A percentile compares a stretch with the other conserved stretches of the same genome.
Conservation (phyloP, 2,888 invertebrate genomes). For the Eutolmus rufibarbis region DNA sequence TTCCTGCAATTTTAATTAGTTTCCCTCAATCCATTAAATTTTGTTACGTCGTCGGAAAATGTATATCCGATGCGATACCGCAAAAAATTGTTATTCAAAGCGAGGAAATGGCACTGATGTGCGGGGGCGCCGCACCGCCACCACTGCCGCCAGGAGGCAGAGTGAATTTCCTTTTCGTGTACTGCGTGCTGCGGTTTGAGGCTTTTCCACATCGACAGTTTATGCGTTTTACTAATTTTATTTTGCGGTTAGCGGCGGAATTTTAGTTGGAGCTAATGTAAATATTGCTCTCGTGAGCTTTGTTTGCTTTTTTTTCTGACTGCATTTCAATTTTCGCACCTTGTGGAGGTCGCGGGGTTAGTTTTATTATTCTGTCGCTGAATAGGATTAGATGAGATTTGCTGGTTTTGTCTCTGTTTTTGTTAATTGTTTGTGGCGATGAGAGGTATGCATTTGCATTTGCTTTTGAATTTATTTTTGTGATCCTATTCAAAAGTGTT, state of each 20-base stretch:
- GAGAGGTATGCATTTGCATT: neutral
- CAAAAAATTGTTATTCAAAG: neutral
- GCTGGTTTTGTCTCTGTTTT: neutral
- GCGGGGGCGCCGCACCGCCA: neutral
- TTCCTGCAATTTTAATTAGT: conserved; percentile 26
- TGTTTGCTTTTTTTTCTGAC: neutral
- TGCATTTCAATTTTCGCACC: neutral
- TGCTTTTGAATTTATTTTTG: neutral
- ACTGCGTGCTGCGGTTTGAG: neutral
- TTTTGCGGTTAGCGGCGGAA: neutral
- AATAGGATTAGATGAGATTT: neutral
- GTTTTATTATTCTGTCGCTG: neutral
- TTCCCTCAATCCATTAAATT: conserved; percentile 6
- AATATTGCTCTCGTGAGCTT: neutral
- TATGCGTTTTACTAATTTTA: neutral
- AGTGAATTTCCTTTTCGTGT: neutral
- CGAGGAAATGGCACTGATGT: neutral
- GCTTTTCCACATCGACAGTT: neutral
- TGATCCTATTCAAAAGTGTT: neutral
- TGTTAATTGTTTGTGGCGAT: neutral
- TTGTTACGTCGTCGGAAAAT: neutral
- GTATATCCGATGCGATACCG: neutral
- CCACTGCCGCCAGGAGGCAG: neutral
- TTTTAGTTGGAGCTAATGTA: neutral
- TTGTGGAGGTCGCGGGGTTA: neutral